Conservation (phyloP, 2,113 vertebrate species). For the Hippopotamus amphibius region DNA sequence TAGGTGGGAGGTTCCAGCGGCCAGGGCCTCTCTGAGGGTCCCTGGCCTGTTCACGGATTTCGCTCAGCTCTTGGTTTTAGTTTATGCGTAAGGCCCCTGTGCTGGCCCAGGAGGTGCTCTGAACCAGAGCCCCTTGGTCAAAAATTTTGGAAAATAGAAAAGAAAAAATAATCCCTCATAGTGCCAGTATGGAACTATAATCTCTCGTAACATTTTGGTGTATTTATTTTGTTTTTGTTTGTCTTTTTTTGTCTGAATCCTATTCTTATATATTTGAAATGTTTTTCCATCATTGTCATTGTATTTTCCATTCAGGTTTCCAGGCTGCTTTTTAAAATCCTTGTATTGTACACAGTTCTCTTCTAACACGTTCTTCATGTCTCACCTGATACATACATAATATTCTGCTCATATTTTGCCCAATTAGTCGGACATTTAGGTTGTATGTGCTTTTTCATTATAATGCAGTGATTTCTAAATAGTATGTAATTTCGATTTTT, state of each 20-base stretch:
- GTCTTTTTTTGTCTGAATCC: not conserved
- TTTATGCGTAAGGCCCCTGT: not conserved
- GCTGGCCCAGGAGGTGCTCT: too few species aligned
- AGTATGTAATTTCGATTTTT: slow-evolving; percentile 18
- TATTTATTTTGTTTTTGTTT: not conserved
- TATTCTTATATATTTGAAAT: not conserved
- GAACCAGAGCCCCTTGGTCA: not conserved
- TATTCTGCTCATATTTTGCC: slow-evolving; percentile 7
- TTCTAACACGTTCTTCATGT: not conserved
- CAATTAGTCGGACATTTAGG: not conserved
- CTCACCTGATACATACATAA: not conserved
- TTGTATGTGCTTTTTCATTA: not conserved
- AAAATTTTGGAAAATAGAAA: not conserved
- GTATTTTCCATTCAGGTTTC: not conserved
- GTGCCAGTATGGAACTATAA: not conserved
- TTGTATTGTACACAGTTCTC: not conserved
- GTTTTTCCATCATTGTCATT: not conserved
- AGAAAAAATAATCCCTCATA: not conserved
- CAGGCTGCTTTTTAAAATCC: not conserved
- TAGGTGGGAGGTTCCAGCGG: not conserved
- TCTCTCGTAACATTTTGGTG: not conserved
- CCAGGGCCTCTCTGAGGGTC: not conserved
- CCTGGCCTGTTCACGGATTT: not conserved
- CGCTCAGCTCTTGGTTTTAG: fast-evolving
- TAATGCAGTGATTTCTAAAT: slow-evolving; percentile 33